Evolutionary conservation across 2,113 vertebrate genomes (phyloP).

Genomic region (Andinoacara biseriatus): DNA sequence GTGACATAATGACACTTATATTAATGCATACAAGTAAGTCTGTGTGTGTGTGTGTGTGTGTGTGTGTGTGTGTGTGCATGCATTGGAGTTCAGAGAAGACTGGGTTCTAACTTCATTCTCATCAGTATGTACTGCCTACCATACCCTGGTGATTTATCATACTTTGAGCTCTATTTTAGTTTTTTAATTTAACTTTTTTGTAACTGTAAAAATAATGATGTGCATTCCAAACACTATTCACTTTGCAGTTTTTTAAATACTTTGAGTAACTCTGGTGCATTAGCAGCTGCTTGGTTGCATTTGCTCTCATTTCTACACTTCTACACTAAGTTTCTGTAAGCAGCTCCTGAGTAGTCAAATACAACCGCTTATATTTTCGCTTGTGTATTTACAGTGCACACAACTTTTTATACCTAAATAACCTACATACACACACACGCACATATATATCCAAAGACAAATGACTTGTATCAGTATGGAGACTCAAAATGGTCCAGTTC

Average conservation of each 20-base stretch:
- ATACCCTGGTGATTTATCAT: neutral
- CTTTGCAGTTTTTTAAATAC: neutral
- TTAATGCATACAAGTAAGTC: constrained; percentile 15
- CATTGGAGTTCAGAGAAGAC: neutral
- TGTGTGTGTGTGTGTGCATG: neutral
- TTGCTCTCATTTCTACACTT: neutral
- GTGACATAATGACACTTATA: constrained; percentile 54
- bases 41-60: constrained; percentile 1
- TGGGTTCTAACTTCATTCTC: constrained; percentile 3
- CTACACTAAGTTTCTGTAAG: neutral
- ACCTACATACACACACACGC: too few relatives aligned
- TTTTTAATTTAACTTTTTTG: neutral
- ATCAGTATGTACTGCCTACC: neutral
- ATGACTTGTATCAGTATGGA: neutral
- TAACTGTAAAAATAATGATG: neutral
- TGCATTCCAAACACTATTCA: neutral
- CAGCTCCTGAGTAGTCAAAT: too few relatives aligned
- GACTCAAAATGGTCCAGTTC: neutral
- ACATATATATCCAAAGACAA: neutral
- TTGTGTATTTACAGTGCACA: too few relatives aligned
- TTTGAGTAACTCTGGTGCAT: neutral
- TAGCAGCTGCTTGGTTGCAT: neutral
- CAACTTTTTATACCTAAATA: too few relatives aligned
- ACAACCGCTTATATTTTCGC: too few relatives aligned
- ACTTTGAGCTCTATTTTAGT: neutral